These are phyloP conservation scores for Drosophila cracens DNA, from an alignment of 2,888 invertebrate species.

Conservation along the genomic window DNA sequence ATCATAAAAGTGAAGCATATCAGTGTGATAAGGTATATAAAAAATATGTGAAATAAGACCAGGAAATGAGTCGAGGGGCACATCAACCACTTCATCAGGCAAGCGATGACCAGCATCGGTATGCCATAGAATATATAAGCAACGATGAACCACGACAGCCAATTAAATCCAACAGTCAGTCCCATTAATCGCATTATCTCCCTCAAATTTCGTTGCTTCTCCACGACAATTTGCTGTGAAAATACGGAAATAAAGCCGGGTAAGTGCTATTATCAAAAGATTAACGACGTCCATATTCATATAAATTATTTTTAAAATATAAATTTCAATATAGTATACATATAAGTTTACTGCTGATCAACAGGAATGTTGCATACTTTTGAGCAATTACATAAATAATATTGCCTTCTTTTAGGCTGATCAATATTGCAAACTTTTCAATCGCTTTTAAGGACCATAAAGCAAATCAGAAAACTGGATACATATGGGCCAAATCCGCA, in stretches of 20 bases:
- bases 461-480: background rate
- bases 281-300: background rate
- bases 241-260: background rate
- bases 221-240: constrained; percentile 45
- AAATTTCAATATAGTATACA: background rate
- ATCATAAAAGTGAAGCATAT: constrained; percentile 91
- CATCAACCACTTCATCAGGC: constrained; percentile 32
- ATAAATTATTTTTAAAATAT: background rate
- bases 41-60: constrained; percentile 87
- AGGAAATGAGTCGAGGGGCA: constrained; percentile 1
- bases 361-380: background rate
- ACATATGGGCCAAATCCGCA: background rate
- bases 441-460: background rate
- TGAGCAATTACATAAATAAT: background rate
- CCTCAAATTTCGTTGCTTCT: constrained; percentile 39
- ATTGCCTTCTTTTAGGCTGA: background rate
- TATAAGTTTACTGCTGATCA: background rate
- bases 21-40: constrained; percentile 89
- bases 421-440: background rate
- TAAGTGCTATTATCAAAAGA: background rate
- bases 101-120: constrained; percentile 23
- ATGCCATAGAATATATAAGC: constrained; percentile 26
- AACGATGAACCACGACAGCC: constrained; percentile 57
- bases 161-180: constrained; percentile 42
- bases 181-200: constrained; percentile 47